Evolutionary conservation across 2,797 vertebrate genomes (phyloP), one percentile per base, ranked within the genome.

Genomic region (Myripristis murdjan): DNA sequence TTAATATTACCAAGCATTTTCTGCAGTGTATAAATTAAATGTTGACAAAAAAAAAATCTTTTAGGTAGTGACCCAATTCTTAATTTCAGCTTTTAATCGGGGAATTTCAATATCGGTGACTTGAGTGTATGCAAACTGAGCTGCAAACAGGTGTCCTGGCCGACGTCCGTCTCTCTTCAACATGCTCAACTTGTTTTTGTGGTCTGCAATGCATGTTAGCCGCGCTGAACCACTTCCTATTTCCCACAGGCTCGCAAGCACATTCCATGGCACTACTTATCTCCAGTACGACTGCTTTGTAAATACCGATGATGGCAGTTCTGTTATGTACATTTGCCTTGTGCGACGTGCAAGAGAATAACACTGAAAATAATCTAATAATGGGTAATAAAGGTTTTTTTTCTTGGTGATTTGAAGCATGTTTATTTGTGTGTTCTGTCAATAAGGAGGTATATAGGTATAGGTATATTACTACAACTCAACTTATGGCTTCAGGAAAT

Each of bases 371-470:
- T 86, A 89, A 75, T 88, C 89, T 88, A 91, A 64, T 85, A 82
- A 87, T 73, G 82, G 86, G 82, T 91, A 94, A 94, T 94, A 93
- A 94, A 94, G 66, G 28, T 67, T 70, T 75, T 91, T n/a, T 89
- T 92, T 90, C 87, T 92, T 85, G 85, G 85, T 84, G 84, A 89
- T 79, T 76, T 88, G 12, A 79, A 79, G 56, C 43, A 44, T 58
- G 54, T 58, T 63, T 0, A 12, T 66, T 63, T 46, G 22, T 67
- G 28, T 55, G 46, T 57, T 26, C 15, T 53, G 22, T 56, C 37
- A 4, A 18, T 3, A 64, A 33, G 2, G 7, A 76, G 22, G 12
- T 11, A 24, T n/a, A 15, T 15, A n/a, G n/a, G n/a, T 16, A 16
- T 16, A 15, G 14, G 8, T 35, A 9, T 35, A 5, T 11, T 35